These are phyloP conservation scores for Sterna hirundo DNA, from an alignment of 2,113 vertebrate genomes.

Conservation along the genomic window DNA sequence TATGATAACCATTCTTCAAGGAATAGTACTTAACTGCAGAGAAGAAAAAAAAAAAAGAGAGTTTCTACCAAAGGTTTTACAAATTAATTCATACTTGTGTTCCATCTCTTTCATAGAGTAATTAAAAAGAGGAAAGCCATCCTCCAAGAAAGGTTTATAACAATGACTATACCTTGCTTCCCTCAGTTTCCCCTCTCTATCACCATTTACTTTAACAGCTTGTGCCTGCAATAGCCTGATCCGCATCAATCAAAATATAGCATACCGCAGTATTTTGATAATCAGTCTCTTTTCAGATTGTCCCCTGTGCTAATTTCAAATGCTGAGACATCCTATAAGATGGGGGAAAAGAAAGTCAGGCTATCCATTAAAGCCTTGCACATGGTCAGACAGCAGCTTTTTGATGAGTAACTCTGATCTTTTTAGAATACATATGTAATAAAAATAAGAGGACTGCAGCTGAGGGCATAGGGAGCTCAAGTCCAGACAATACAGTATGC, in stretches of 20 bases:
- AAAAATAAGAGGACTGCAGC: neutral
- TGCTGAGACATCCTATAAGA: neutral
- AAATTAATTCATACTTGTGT: neutral
- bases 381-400: neutral
- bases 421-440: neutral
- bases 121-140: neutral
- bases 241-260: neutral
- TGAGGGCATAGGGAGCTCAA: neutral
- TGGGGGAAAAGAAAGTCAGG: neutral
- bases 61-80: neutral
- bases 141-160: neutral
- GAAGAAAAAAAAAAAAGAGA: neutral
- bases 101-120: neutral
- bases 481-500: neutral
- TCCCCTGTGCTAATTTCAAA: neutral
- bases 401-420: neutral
- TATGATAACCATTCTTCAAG: constrained; percentile 4
- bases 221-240: neutral
- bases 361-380: neutral
- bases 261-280: neutral
- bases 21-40: neutral
- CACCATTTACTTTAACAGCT: neutral
- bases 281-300: neutral
- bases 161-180: neutral
- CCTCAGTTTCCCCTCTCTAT: neutral